These are phyloP conservation scores for Leptogaster cylindrica DNA, from an alignment of 2,888 invertebrate genomes.

Conservation along the genomic window DNA sequence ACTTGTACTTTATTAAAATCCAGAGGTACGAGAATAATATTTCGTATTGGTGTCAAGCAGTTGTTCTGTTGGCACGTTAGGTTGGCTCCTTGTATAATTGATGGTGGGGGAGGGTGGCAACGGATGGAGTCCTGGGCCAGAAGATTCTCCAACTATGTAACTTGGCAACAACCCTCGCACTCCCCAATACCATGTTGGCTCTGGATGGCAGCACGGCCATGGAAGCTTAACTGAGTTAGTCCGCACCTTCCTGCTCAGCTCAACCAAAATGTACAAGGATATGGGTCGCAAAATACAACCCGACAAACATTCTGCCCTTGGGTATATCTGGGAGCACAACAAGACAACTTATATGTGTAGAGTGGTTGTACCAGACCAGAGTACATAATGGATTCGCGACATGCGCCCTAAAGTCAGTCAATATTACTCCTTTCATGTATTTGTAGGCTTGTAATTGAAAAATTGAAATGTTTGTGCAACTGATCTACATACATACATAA, in stretches of 20 bases:
- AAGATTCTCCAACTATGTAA: conserved; percentile 17
- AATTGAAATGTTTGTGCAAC: conserved; percentile 53
- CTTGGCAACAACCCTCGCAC: conserved; percentile 44
- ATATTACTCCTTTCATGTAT: conserved; percentile 51
- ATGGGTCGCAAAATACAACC: conserved; percentile 27
- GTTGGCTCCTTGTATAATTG: conserved; percentile 15
- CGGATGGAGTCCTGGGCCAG: background rate
- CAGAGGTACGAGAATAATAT: conserved; percentile 6
- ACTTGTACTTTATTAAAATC: conserved; percentile 26
- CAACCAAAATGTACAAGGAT: conserved; percentile 32
- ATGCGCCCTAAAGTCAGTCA: conserved; percentile 52
- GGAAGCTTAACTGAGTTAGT: conserved; percentile 14
- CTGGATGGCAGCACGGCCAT: conserved; percentile 28
- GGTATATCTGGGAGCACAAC: conserved; percentile 37
- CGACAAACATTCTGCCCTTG: conserved; percentile 19
- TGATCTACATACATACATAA: conserved; percentile 51
- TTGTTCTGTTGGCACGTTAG: conserved; percentile 22
- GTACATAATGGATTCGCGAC: conserved; percentile 47
- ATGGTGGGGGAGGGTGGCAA: background rate
- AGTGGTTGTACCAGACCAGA: conserved; percentile 35
- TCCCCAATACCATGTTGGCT: background rate
- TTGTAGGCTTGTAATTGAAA: conserved; percentile 52
- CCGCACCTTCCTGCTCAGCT: conserved; percentile 31
- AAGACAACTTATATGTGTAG: conserved; percentile 28
- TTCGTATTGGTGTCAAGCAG: conserved; percentile 33